Base-by-base conservation (phyloP, 2,888 invertebrate species). In the Augiades crinisus region DNA sequence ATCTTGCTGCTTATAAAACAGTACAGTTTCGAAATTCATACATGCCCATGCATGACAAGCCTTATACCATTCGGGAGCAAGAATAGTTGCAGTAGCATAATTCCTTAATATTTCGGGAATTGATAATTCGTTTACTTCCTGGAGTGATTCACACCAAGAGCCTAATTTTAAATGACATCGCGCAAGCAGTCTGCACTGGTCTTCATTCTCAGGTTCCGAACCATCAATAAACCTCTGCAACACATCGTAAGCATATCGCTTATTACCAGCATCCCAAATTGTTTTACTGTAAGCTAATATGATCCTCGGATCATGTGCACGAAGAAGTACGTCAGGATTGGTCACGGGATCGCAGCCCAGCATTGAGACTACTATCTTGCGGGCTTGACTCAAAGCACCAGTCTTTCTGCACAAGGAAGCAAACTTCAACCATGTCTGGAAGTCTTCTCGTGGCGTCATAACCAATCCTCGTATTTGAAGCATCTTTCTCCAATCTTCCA, bases 11-110 rank as follows among this genome's bases (percentile, higher is more conserved):
- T 92, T 92, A 63, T 91, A 92, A 60, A 91, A 92, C 6, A 92
- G 64, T 0, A 98, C 96, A 0, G 98, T 96, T 84, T 99, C 98
- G 72, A 98, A 99, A 83, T 99, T 99, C 93, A 98, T 98, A 71
- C 97, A 98, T 0, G 99, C 99, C 93, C 97, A 98, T 0, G 98
- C 94, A 81, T 99, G 99, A 95, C 99, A 99, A 0, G 99, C 99
- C 86, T 97, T 97, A 75, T 97, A 97, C 98, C 98, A 99, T 33
- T 94, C 93, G 0, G 94, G 92, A 65, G 98, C 96, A 61, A 95
- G 93, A 61, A 95, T 94, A 0, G 96, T 96, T 0, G 98, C 97
- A 1, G 94, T 91, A 22, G 92, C 91, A 75, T 95, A 98, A 71
- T 95, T 96, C 45, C 93, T 90, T 14, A 96, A 70, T 46, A 94